Base-by-base conservation (phyloP, 1,140 invertebrate genomes). In the Diploscapter pachys region DNA sequence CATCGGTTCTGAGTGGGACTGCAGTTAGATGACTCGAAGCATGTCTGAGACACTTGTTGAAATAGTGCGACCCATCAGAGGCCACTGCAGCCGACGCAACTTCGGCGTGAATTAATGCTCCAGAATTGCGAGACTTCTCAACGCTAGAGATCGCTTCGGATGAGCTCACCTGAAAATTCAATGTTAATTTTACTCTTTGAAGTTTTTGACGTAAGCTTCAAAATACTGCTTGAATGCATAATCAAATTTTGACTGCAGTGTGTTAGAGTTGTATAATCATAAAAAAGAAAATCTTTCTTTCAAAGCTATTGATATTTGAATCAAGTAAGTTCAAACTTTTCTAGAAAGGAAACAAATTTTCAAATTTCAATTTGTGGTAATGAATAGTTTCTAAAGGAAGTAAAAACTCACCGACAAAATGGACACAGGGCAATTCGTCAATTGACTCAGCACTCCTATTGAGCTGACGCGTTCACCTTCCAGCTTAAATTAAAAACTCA, bases 401-500 rank as follows among this genome's bases (percentile, higher is more conserved):
- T 31, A 31, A 31, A 31, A 31, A n/a, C 96, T 97, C 81, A 97
- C 92, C 90, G 96, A 94, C 80, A 96, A 93, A 83, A 98, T 90
- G 89, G 96, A 96, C 72, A 97, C 89, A 4, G 95, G 94, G 84
- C 92, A 91, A 82, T 91, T 90, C 75, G 91, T 91, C 90, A 95
- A 92, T 86, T 94, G 92, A 65, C 95, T 94, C 80, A 99, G 91
- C 66, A 93, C 91, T 84, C 94, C 94, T n/a, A 95, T 94, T 83
- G 95, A 89, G 84, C 93, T 91, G 3, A 94, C 93, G 57, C 95
- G 95, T 88, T 99, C 96, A 4, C 92, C 93, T 86, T 99, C 96
- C 3, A 98, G 91, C 86, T 88, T 62, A 78, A 82, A 66, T 64
- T 62, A 52, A 31, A 53, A 71, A 70, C 73, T 13, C 52, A 54